Base-by-base conservation (phyloP, 2,888 invertebrate genomes). In the Achlya flavicornis region DNA sequence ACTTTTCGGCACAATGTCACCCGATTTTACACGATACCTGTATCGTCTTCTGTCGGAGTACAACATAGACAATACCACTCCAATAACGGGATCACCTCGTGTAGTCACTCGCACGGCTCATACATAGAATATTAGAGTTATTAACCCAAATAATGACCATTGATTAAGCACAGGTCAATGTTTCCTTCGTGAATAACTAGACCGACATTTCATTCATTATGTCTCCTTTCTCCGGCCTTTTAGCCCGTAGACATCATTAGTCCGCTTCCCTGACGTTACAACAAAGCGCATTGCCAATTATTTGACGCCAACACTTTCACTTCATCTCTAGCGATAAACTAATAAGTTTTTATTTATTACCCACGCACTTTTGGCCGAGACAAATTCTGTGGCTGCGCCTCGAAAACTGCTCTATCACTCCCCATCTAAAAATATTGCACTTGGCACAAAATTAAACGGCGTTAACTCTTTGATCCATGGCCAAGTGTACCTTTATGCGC, bases 391-490 rank as follows among this genome's bases (percentile, higher is more conserved):
- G 80, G 80, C 84, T 83, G 76, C 81, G 79, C 77, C 66, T 75
- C 73, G 69, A 78, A 85, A 87, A 83, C 73, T 83, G 84, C 85
- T 66, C 68, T 83, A 86, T 89, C 89, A 88, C 83, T 80, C 79
- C 66, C 73, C 78, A 75, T 84, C 89, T 89, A 89, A 89, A 92
- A 88, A 91, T 92, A 91, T 89, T 89, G 85, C 87, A 86, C 88
- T 91, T 92, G 91, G 92, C 92, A 91, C 87, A 85, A 85, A 85
- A 86, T 83, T 84, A 83, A 81, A 81, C 85, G 86, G 84, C 87
- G 85, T 85, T 88, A 83, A 85, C 87, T 84, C 85, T 91, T 89
- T 91, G 91, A 91, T 86, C 84, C 84, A 79, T 76, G 76, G 90
- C 92, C 91, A 92, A 91, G 69, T 78, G 75, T 67, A 69, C 69